These are phyloP conservation scores for Nothoprocta perdicaria DNA, from an alignment of 2,113 vertebrate genomes.

Conservation along the genomic window DNA sequence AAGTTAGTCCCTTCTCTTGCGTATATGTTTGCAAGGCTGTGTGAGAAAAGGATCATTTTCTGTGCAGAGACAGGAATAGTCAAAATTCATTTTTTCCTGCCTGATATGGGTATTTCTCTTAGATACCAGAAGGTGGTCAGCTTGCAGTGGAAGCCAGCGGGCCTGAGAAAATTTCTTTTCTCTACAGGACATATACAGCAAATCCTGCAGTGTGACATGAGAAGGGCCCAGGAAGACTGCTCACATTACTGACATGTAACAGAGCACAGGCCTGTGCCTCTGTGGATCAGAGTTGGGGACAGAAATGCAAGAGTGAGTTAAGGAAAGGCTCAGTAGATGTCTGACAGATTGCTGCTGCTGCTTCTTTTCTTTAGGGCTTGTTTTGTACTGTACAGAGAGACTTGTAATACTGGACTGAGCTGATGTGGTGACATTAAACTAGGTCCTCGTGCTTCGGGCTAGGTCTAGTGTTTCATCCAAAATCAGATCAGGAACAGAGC, in stretches of 20 bases:
- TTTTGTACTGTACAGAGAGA: not conserved
- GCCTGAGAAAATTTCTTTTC: not conserved
- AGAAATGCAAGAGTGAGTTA: not conserved
- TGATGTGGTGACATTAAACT: constrained; percentile 35
- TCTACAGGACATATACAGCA: not conserved
- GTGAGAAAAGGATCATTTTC: not conserved
- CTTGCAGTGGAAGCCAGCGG: fast-evolving
- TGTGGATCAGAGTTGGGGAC: not conserved
- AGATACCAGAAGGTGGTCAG: not conserved
- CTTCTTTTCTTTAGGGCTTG: constrained; percentile 45
- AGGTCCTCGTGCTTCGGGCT: not conserved
- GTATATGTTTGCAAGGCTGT: fast-evolving
- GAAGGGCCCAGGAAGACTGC: not conserved
- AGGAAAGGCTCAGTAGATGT: constrained; percentile 26
- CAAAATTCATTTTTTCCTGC: not conserved
- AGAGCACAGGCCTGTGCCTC: not conserved
- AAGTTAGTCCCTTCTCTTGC: not conserved
- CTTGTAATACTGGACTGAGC: not conserved
- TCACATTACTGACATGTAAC: fast-evolving
- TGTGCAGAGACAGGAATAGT: not conserved
- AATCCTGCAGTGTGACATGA: not conserved
- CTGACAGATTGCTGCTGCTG: constrained; percentile 48
- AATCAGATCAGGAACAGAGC: not conserved
- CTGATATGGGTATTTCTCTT: not conserved
- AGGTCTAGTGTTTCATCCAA: not conserved